phyloP scores from a whole-genome alignment of 2,113 vertebrate genomes.

The Clinocottus analis region DNA sequence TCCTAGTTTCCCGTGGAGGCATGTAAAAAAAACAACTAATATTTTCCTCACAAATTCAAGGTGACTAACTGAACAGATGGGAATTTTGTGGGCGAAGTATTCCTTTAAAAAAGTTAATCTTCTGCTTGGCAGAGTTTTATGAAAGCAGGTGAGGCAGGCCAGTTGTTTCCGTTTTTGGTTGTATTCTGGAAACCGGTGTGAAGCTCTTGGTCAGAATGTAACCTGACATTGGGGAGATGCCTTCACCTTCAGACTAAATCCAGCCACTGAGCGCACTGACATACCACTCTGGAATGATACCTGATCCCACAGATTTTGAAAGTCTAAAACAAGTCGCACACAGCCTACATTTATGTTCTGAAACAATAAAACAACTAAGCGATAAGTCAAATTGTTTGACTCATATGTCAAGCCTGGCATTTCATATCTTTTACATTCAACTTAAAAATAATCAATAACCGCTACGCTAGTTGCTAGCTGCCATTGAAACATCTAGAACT shows the following conservation, averaged over 20 bases:
- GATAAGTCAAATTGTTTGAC: not conserved
- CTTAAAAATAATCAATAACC: not conserved
- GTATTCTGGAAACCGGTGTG: constrained; percentile 11
- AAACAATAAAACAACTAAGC: not conserved
- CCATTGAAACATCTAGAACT: not conserved
- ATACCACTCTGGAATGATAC: constrained; percentile 47
- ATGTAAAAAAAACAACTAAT: not conserved
- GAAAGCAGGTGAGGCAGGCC: constrained; percentile 36
- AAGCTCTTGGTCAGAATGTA: constrained; percentile 11
- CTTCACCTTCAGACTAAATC: constrained; percentile 60
- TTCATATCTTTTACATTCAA: not conserved
- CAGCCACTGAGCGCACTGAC: constrained; percentile 35
- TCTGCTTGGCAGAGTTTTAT: constrained; percentile 21
- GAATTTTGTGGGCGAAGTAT: not conserved
- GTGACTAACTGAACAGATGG: not conserved
- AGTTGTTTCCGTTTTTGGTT: constrained; percentile 47
- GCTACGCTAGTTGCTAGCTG: not conserved
- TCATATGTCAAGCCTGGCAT: not conserved
- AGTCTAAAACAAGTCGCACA: constrained; percentile 9
- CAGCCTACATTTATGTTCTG: not conserved
- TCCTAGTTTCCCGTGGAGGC: not conserved
- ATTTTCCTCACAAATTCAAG: not conserved
- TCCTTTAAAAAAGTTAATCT: constrained; percentile 38
- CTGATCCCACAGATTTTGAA: constrained; percentile 44
- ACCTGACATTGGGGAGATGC: constrained; percentile 45